A percentile compares a stretch with the other conserved stretches of the same genome.
These are phyloP conservation scores for Disparrhopalites patrizii DNA, from an alignment of 2,888 invertebrate genomes.

Conservation along the genomic window DNA sequence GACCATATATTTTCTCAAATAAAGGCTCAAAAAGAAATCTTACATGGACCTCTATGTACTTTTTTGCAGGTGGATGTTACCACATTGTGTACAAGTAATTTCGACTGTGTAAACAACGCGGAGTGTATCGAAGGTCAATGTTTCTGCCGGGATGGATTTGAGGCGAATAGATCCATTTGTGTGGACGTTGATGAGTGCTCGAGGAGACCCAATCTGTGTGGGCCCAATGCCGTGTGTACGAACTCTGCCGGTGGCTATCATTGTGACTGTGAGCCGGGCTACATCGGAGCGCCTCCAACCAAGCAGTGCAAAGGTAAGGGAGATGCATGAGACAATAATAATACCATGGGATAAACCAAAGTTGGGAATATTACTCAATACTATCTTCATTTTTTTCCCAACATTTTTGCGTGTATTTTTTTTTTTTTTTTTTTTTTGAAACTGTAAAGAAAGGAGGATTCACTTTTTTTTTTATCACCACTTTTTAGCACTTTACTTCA, in stretches of 20 bases:
- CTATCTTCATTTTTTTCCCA: too few species aligned
- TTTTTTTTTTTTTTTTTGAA: too few species aligned
- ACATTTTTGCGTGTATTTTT: too few species aligned
- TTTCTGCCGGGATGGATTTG: conserved; percentile 82
- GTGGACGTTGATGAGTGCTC: conserved; percentile 77
- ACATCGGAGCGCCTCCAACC: conserved; percentile 75
- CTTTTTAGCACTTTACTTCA: too few species aligned
- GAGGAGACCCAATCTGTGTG: conserved; percentile 62
- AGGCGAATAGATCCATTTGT: conserved; percentile 72
- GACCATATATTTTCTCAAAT: too few species aligned
- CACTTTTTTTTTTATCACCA: too few species aligned
- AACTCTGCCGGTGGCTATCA: conserved; percentile 76
- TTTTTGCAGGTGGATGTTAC: conserved; percentile 71
- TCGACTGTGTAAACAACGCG: conserved; percentile 87
- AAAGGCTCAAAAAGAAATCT: neutral
- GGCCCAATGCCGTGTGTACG: conserved; percentile 69
- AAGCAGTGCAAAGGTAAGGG: conserved; percentile 65
- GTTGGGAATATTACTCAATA: too few species aligned
- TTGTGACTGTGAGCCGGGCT: conserved; percentile 77
- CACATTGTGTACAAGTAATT: conserved; percentile 77
- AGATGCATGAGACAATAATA: too few species aligned
- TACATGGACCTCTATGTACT: neutral
- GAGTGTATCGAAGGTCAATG: conserved; percentile 85
- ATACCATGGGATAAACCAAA: too few species aligned
- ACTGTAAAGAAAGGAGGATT: too few species aligned